Evolutionary conservation across 2,888 invertebrate species (phyloP), one percentile per base, ranked within the genome.

Genomic region (Dendrolimus houi): DNA sequence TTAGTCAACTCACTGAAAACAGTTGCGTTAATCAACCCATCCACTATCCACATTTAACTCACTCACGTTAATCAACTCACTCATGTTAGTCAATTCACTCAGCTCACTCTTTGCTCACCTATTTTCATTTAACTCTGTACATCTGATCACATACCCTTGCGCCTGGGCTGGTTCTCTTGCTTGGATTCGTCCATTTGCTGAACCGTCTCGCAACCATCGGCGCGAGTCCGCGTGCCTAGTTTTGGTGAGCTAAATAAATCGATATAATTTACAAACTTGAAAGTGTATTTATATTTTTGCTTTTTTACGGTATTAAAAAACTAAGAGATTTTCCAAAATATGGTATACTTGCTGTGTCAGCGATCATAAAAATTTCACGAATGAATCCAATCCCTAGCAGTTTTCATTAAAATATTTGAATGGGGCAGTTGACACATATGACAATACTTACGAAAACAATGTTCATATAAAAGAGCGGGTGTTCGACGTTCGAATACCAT

Each of bases 181-280:
- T 66, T 70, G 60, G 64, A 62, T 54, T 56, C 60, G 47, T 65
- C 58, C 55, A 65, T 61, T 53, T 65, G 60, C 56, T 83, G 60
- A 1, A 69, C 29, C 52, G 72, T 80, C 62, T 90, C 90, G 67
- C 89, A 89, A 55, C 90, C 89, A 58, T 90, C 90, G 0, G 90
- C 89, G 1, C 83, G 69, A 6, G 89, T 90, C 1, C 89, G 74
- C 1, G 86, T 78, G 41, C 87, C 90, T 7, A 89, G 70, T 54
- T 80, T 79, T 9, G 85, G 83, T 3, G 84, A 70, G 60, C 87
- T 87, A 47, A 47, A 29, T 29, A 29, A 29, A 6, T 6, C 29
- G 29, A 17, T 17, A 17, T 17, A 17, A 2, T 17, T 17, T 17
- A 17, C 17, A 17, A 17, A 17, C 2, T 17, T 2, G 17, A 17